Evolutionary conservation across 2,113 vertebrate genomes (phyloP).

Genomic region (Triplophysa rosa): DNA sequence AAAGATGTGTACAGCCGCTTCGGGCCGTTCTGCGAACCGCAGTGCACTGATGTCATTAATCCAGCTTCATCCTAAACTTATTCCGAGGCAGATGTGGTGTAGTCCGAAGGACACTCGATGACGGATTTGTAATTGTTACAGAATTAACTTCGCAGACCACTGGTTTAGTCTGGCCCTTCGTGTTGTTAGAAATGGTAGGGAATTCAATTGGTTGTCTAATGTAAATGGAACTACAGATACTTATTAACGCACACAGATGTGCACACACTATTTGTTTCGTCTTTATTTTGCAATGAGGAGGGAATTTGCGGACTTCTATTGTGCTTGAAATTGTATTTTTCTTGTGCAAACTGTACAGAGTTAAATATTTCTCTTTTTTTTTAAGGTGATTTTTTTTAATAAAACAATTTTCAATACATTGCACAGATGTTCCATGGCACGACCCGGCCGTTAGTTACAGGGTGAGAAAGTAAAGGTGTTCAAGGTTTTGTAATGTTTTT

Average conservation of each 20-base stretch:
- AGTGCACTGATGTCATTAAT: conserved; percentile 94
- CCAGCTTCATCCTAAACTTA: conserved; percentile 63
- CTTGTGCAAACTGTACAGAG: conserved; percentile 53
- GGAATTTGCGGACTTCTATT: conserved; percentile 16
- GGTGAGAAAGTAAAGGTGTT: conserved; percentile 57
- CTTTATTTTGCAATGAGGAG: conserved; percentile 43
- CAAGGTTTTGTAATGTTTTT: conserved; percentile 74
- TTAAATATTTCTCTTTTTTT: conserved; percentile 44
- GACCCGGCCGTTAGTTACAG: conserved; percentile 65
- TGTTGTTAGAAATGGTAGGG: conserved; percentile 28
- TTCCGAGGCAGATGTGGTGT: background rate
- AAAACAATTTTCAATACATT: conserved; percentile 62
- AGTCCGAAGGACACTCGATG: background rate
- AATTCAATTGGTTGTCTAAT: conserved; percentile 38
- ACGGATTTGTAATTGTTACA: conserved; percentile 44
- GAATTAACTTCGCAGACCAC: conserved; percentile 56
- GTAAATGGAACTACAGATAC: background rate
- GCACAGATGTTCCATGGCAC: conserved; percentile 70
- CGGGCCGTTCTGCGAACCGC: conserved; percentile 95
- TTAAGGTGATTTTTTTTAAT: conserved; percentile 37
- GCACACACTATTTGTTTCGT: conserved; percentile 48
- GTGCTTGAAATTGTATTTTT: conserved; percentile 47
- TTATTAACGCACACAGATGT: conserved; percentile 7
- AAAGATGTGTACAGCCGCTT: conserved; percentile 96
- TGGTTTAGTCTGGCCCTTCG: conserved; percentile 43